Percentiles rank a stretch among this genome's conserved stretches.
Conservation (phyloP, 2,797 vertebrate genomes). For the Mormyrus hasselquistii region DNA sequence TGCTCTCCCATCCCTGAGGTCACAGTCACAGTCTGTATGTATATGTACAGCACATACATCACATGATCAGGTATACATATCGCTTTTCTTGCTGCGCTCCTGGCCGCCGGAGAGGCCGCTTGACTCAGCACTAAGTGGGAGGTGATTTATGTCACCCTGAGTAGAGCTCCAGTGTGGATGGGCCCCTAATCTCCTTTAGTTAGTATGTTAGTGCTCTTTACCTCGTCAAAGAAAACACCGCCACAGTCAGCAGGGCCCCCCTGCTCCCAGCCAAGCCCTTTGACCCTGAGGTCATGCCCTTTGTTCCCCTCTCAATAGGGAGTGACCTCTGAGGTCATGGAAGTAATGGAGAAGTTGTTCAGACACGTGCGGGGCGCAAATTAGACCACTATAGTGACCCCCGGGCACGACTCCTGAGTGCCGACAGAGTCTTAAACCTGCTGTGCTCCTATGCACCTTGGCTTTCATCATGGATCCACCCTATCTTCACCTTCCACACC, state of each 20-base stretch:
- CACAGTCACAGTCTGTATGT: background rate
- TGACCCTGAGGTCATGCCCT: constrained; percentile 91
- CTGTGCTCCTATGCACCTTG: background rate
- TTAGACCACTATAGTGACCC: constrained; percentile 55
- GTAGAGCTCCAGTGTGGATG: constrained; percentile 75
- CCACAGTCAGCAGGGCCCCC: constrained; percentile 71
- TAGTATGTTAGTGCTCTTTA: constrained; percentile 86
- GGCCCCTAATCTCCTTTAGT: constrained; percentile 98
- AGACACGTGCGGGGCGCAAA: constrained; percentile 75
- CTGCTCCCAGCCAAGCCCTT: constrained; percentile 78
- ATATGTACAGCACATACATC: background rate
- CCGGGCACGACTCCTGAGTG: background rate
- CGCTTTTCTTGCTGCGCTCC: background rate
- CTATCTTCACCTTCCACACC: background rate
- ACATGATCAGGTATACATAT: background rate
- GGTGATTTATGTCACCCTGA: constrained; percentile 63
- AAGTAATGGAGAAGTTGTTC: constrained; percentile 87
- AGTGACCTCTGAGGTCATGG: constrained; percentile 75
- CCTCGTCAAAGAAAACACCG: constrained; percentile 91
- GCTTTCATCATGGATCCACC: background rate
- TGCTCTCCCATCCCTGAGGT: background rate
- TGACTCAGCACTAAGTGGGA: constrained; percentile 26
- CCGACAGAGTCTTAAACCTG: background rate
- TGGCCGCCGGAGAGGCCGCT: background rate
- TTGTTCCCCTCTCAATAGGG: constrained; percentile 88